phyloP scores from a whole-genome alignment of 2,888 invertebrate species.

The Sphaerophoria rueppellii region DNA sequence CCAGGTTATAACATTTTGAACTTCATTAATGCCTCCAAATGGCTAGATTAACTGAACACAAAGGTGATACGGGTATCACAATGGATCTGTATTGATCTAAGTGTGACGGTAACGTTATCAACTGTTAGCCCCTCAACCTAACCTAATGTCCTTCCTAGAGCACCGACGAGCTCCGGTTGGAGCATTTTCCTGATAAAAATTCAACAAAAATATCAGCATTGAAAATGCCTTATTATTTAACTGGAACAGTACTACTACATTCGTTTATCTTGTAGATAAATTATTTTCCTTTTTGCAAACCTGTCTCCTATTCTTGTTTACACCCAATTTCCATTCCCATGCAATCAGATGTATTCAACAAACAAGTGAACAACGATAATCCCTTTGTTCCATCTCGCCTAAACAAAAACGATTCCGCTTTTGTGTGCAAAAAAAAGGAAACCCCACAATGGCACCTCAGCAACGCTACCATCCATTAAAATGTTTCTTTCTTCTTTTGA shows the following conservation, averaged over 20 bases:
- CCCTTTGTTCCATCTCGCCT: conserved; percentile 46
- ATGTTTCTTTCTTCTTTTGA: conserved; percentile 19
- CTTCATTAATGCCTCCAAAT: too few species aligned
- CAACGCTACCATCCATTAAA: conserved; percentile 51
- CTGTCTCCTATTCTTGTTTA: conserved; percentile 34
- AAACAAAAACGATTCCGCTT: conserved; percentile 27
- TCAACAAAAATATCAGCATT: too few species aligned
- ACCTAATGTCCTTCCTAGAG: too few species aligned
- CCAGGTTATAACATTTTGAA: too few species aligned
- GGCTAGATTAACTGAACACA: too few species aligned
- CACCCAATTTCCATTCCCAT: conserved; percentile 11
- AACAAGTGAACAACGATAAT: conserved; percentile 41
- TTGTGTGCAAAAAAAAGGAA: conserved; percentile 36
- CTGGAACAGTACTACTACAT: background rate
- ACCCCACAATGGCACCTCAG: background rate
- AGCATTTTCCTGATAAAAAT: too few species aligned
- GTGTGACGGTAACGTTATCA: too few species aligned
- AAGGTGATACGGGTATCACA: too few species aligned
- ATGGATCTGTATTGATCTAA: too few species aligned
- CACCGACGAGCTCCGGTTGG: too few species aligned
- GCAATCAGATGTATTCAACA: conserved; percentile 22
- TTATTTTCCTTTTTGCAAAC: conserved; percentile 3
- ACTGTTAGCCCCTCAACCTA: too few species aligned
- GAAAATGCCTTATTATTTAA: too few species aligned
- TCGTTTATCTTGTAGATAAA: background rate